These are phyloP conservation scores for Anarrhichthys ocellatus DNA, from an alignment of 2,113 vertebrate genomes.

Conservation along the genomic window DNA sequence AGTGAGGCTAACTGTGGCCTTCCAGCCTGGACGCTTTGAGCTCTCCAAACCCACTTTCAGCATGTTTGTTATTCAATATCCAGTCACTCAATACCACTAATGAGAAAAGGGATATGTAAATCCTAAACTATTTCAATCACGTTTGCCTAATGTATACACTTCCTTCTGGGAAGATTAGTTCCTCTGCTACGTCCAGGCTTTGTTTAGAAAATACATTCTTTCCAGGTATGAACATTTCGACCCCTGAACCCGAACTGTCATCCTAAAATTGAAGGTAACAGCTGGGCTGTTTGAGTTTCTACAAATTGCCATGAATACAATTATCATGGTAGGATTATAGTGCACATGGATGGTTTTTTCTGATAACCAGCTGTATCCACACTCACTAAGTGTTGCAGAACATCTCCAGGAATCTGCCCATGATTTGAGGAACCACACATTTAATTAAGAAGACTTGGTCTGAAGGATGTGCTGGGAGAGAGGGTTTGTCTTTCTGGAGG, in stretches of 20 bases:
- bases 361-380: not conserved
- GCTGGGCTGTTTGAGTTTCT: not conserved
- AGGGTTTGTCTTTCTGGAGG: slow-evolving; percentile 17
- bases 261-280: slow-evolving; percentile 11
- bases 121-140: slow-evolving; percentile 68
- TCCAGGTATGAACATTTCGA: slow-evolving; percentile 49
- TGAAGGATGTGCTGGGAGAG: slow-evolving; percentile 8
- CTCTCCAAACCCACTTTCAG: slow-evolving; percentile 66
- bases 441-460: slow-evolving; percentile 3
- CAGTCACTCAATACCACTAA: slow-evolving; percentile 70
- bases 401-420: slow-evolving; percentile 28
- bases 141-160: slow-evolving; percentile 58
- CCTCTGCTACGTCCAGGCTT: slow-evolving; percentile 36
- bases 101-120: slow-evolving; percentile 74
- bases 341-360: slow-evolving; percentile 6
- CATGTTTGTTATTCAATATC: slow-evolving; percentile 78
- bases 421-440: slow-evolving; percentile 24
- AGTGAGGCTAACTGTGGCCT: slow-evolving; percentile 57
- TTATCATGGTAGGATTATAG: not conserved
- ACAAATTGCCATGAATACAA: slow-evolving; percentile 9
- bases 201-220: slow-evolving; percentile 60
- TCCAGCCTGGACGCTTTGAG: slow-evolving; percentile 51
- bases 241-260: slow-evolving; percentile 18
- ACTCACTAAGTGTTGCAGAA: not conserved
- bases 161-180: slow-evolving; percentile 41